Evolutionary conservation across 1,140 invertebrate genomes (phyloP).

Genomic region (Psix sp.): DNA sequence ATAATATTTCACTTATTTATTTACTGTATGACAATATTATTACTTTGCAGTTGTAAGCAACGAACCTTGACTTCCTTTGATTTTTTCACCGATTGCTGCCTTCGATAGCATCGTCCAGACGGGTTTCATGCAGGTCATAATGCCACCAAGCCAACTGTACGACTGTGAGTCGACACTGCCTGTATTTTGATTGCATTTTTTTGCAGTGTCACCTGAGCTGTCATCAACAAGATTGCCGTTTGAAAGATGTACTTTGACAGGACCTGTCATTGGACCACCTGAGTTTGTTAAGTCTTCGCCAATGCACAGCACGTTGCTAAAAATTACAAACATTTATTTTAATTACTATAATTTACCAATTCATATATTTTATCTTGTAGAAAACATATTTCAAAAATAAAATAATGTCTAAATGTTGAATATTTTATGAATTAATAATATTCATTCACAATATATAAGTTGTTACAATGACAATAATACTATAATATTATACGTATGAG

Average conservation of each 20-base stretch:
- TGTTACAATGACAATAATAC: too few relatives aligned
- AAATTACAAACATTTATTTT: slow-evolving; percentile 5
- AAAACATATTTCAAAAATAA: too few relatives aligned
- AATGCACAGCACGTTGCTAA: slow-evolving; percentile 23
- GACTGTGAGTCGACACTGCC: slow-evolving; percentile 76
- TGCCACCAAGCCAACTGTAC: slow-evolving; percentile 86
- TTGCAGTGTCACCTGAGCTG: slow-evolving; percentile 65
- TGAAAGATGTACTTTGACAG: slow-evolving; percentile 71
- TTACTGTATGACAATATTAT: neutral
- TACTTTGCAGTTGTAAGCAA: neutral
- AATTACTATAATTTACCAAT: too few relatives aligned
- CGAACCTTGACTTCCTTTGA: slow-evolving; percentile 79
- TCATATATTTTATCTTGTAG: too few relatives aligned
- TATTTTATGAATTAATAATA: too few relatives aligned
- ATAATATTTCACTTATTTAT: slow-evolving; percentile 18
- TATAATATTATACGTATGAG: too few relatives aligned
- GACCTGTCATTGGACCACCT: slow-evolving; percentile 66
- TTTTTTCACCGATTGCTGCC: slow-evolving; percentile 81
- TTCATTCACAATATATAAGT: too few relatives aligned
- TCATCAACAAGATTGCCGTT: slow-evolving; percentile 67
- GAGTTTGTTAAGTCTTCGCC: slow-evolving; percentile 58
- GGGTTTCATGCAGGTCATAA: slow-evolving; percentile 90
- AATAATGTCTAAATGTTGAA: too few relatives aligned
- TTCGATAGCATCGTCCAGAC: slow-evolving; percentile 91
- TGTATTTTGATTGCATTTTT: slow-evolving; percentile 67